Evolutionary conservation across 2,797 vertebrate species (phyloP).

Genomic region (Oreortyx pictus): DNA sequence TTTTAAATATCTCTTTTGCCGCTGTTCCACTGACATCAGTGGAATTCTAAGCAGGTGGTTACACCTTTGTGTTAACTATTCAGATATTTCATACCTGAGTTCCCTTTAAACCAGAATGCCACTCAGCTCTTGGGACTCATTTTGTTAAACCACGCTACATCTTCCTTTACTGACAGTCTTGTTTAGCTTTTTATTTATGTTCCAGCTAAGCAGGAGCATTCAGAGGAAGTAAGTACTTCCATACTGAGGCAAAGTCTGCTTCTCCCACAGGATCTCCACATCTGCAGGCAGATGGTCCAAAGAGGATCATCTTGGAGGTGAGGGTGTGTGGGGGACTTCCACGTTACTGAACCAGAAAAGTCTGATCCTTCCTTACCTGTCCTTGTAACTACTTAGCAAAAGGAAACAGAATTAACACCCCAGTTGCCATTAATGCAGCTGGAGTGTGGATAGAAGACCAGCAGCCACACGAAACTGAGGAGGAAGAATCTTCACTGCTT

Average conservation of each 20-base stretch:
- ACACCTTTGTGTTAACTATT: background rate
- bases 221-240: background rate
- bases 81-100: background rate
- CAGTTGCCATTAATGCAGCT: background rate
- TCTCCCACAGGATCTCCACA: background rate
- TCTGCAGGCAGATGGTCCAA: background rate
- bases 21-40: fast-evolving
- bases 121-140: background rate
- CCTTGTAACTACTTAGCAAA: background rate
- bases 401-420: background rate
- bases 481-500: background rate
- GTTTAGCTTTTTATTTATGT: background rate
- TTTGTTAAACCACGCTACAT: background rate
- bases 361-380: background rate
- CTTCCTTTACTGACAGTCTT: background rate
- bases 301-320: background rate
- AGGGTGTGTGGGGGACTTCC: background rate
- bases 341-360: background rate
- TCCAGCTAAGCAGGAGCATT: background rate
- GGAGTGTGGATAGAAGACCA: background rate
- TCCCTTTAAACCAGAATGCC: background rate
- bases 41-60: background rate
- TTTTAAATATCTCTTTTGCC: background rate
- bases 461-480: background rate
- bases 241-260: background rate